Evolutionary conservation across 2,113 vertebrate species (phyloP), one percentile per base, ranked within the genome.

Genomic region (Nipponia nippon): DNA sequence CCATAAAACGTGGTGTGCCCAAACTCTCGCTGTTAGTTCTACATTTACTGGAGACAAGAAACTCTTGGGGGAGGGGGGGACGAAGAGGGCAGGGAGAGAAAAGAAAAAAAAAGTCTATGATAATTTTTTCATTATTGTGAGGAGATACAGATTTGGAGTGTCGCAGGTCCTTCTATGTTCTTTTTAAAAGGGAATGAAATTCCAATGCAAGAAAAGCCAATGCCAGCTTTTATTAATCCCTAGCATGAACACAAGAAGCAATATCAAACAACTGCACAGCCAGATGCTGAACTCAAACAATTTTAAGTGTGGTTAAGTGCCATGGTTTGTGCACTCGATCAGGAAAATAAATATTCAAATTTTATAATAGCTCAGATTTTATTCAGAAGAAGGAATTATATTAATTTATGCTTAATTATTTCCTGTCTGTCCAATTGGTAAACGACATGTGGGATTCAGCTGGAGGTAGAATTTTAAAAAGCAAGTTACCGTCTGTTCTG

Each of bases 41-140:
- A 34, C n/a, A 44, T 63, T 59, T 14, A 59, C 6, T 22, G 17
- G 17, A 83, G 63, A 21, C 9, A 80, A 11, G 22, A 52, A 81
- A 61, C 42, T 59, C 16, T 56, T 69, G 17, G 13, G 1, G 2
- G 20, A 6, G 13, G 6, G 4, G 3, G 32, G 13, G 6, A 3
- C 8, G 38, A 38, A 38, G 8, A 5, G 7, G 6, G 2, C 13
- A 16, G 9, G 4, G 2, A 5, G 21, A 23, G 13, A 17, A 17
- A 23, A 42, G 14, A 10, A 21, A 7, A 13, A 61, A 87, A 23
- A 44, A 21, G 3, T n/a, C 27, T 63, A 1, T 34, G 2, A 25
- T 3, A 26, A 6, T 16, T 86, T 70, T 58, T 65, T 40, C 5
- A 26, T 50, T 71, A 70, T 7, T 61, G 17, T 16, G 27, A 90